Base-by-base conservation (phyloP, 2,888 invertebrate genomes). In the Bruchidius siliquastri region DNA sequence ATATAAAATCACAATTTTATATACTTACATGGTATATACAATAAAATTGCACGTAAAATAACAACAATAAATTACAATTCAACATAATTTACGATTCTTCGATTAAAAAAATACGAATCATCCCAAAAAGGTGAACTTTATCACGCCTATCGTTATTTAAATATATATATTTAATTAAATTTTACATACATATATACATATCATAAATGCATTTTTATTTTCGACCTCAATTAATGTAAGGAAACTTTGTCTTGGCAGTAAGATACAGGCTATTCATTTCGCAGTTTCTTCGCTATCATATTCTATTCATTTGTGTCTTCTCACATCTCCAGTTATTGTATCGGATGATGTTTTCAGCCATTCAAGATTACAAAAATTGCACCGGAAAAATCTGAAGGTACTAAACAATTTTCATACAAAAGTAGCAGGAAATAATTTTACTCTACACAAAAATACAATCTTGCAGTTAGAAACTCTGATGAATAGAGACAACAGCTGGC, bases 1-100 rank as follows among this genome's bases (percentile, higher is more conserved):
- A 82, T 83, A 80, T 83, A 83, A 82, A 83, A 83, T 83, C 83
- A 83, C 83, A 83, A 80, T 81, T 74, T 80, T 78, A 76, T 79
- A 78, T 8, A 78, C 74, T 76, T 71, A 70, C 49, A 20, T 72
- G 70, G 73, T 80, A 80, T 79, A 72, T 80, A 80, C 78, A 80
- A 77, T 79, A 79, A 80, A 79, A 81, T 79, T 80, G 77, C 79
- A 80, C 78, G 77, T 72, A 74, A 49, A 77, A 76, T 75, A 75
- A 76, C 75, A 77, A 75, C 72, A 79, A 79, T 75, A 77, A 80
- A 73, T 77, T 76, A 78, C 70, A 74, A 21, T 71, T 74, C 68
- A 74, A 74, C 49, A 73, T 72, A 76, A 74, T 69, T 71, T 26
- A 72, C 2, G 8, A 4, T 8, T 26, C 70, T 72, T 69, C 13